Evolutionary conservation across 2,797 vertebrate genomes (phyloP).

Genomic region (Hypotaenidia philippensis): DNA sequence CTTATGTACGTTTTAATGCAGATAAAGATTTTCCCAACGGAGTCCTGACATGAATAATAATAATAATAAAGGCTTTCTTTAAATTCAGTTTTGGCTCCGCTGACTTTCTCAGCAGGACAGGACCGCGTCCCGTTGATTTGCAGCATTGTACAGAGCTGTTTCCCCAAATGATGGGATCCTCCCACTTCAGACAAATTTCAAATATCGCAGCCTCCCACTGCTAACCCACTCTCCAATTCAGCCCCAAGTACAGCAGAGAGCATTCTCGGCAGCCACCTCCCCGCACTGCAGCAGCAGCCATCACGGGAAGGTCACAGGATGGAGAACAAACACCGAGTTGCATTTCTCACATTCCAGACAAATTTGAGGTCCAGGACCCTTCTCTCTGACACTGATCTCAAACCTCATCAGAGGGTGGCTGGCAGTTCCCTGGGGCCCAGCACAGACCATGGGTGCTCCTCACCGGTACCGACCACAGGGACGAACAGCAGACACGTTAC

Average conservation of each 20-base stretch:
- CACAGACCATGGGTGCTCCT: not conserved
- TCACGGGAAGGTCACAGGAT: not conserved
- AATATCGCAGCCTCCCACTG: not conserved
- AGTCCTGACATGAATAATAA: constrained; percentile 78
- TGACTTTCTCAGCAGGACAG: constrained; percentile 68
- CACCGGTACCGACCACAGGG: not conserved
- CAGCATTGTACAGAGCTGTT: constrained; percentile 15
- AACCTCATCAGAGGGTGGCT: not conserved
- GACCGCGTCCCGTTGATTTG: constrained; percentile 21
- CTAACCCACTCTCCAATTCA: not conserved
- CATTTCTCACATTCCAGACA: not conserved
- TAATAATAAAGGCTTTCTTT: constrained; percentile 73
- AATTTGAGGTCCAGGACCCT: not conserved
- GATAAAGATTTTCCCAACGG: constrained; percentile 75
- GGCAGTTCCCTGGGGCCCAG: not conserved
- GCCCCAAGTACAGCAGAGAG: not conserved
- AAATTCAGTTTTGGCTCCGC: constrained; percentile 66
- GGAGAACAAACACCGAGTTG: not conserved
- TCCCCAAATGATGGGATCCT: constrained; percentile 28
- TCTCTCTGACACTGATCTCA: not conserved
- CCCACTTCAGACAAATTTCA: constrained; percentile 33
- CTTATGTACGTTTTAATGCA: constrained; percentile 78
- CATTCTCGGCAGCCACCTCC: not conserved
- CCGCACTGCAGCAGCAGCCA: not conserved
- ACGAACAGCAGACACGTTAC: not conserved